A percentile compares a stretch with the other conserved stretches of the same genome.
phyloP scores from a whole-genome alignment of 2,113 vertebrate genomes.

The Syngnathus scovelli region DNA sequence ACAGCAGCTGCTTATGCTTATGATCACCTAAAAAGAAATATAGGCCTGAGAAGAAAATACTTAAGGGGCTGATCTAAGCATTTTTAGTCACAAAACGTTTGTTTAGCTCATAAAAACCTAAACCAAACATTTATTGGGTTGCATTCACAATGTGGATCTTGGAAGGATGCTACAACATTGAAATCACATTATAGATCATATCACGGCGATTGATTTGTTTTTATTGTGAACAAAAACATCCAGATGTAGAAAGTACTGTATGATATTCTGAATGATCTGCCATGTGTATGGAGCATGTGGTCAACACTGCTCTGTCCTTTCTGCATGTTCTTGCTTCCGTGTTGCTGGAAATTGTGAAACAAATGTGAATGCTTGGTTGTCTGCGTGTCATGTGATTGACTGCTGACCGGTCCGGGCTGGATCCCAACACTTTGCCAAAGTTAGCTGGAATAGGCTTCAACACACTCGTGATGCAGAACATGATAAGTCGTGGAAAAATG shows the following conservation, averaged over 20 bases:
- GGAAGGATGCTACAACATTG: neutral
- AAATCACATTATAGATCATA: neutral
- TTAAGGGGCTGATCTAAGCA: conserved; percentile 52
- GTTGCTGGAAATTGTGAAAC: neutral
- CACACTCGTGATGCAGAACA: neutral
- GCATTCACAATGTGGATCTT: neutral
- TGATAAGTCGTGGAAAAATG: neutral
- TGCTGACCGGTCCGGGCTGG: neutral
- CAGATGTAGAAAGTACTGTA: too few relatives aligned
- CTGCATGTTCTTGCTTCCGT: neutral
- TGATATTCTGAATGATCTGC: neutral
- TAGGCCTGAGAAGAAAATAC: conserved; percentile 40
- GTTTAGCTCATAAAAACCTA: conserved; percentile 4
- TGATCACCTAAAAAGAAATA: conserved; percentile 61
- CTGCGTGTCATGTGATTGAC: neutral
- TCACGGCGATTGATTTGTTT: neutral
- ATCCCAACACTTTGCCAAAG: neutral
- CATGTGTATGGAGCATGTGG: neutral
- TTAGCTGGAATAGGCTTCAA: neutral
- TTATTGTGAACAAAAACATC: neutral
- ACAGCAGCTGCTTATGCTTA: conserved; percentile 56
- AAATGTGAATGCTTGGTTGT: neutral
- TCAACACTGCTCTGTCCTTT: neutral
- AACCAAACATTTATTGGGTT: conserved; percentile 26
- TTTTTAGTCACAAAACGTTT: conserved; percentile 51